These are phyloP conservation scores for Cheilosia scutellata DNA, from an alignment of 2,888 invertebrate species.

Conservation along the genomic window DNA sequence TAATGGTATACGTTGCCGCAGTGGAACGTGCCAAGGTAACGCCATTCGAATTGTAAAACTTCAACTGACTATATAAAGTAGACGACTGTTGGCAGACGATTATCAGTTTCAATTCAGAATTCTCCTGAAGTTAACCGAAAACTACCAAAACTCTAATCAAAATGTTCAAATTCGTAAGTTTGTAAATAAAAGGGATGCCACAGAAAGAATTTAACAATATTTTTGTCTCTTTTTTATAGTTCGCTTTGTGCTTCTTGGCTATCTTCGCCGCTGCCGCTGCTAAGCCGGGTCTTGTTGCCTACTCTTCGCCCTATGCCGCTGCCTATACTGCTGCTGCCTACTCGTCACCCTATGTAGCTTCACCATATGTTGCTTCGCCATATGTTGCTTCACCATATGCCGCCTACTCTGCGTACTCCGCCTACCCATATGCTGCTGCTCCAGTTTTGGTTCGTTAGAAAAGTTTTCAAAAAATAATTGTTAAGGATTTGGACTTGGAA, in stretches of 20 bases:
- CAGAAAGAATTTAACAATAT: constrained; percentile 1
- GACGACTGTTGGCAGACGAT: neutral
- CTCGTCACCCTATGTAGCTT: constrained; percentile 77
- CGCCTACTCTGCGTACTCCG: constrained; percentile 63
- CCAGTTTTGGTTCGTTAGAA: constrained; percentile 73
- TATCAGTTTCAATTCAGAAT: constrained; percentile 59
- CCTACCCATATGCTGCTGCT: constrained; percentile 76
- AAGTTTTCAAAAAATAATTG: too few species aligned
- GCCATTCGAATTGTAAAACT: constrained; percentile 11
- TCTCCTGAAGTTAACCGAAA: constrained; percentile 12
- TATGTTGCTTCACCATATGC: constrained; percentile 75
- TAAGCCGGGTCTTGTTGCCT: constrained; percentile 79
- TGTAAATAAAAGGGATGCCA: neutral
- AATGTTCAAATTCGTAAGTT: constrained; percentile 70
- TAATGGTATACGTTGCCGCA: neutral
- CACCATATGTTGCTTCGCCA: constrained; percentile 76
- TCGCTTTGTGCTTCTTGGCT: constrained; percentile 79
- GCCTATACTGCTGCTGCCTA: constrained; percentile 69
- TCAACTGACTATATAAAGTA: constrained; percentile 41
- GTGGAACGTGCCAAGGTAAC: constrained; percentile 50
- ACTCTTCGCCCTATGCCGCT: constrained; percentile 77
- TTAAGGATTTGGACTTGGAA: neutral
- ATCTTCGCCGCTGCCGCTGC: constrained; percentile 79
- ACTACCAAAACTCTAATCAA: constrained; percentile 22
- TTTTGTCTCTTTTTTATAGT: constrained; percentile 9